A percentile compares a stretch with the other conserved stretches of the same genome.
Conservation (phyloP, 2,797 vertebrate genomes). For the Agapornis canus region DNA sequence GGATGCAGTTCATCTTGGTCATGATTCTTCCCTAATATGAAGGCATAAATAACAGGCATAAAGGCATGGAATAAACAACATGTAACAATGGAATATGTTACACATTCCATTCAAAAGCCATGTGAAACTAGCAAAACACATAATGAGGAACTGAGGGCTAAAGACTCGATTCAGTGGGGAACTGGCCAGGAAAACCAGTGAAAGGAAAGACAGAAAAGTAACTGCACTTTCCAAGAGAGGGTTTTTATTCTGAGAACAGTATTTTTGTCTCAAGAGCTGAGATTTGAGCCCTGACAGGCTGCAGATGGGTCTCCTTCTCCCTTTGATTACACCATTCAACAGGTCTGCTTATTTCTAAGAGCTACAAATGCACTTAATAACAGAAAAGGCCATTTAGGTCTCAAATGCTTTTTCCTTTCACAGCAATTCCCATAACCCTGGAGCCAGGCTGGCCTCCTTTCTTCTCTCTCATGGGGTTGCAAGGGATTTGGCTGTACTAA, state of each 20-base stretch:
- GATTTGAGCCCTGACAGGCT: not conserved
- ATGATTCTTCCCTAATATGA: not conserved
- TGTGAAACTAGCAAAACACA: not conserved
- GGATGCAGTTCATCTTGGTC: slow-evolving; percentile 50
- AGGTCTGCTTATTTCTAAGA: not conserved
- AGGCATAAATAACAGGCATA: not conserved
- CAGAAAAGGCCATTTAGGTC: not conserved
- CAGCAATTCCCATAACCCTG: not conserved
- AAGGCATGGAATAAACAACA: not conserved
- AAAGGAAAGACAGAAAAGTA: not conserved
- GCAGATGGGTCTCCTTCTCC: not conserved
- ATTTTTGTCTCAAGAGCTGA: not conserved
- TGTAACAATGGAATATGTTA: not conserved
- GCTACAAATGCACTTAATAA: not conserved
- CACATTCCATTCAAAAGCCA: not conserved
- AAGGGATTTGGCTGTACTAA: not conserved
- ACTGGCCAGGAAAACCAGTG: not conserved
- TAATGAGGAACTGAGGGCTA: rapidly evolving
- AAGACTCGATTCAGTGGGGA: not conserved
- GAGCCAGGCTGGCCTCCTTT: not conserved
- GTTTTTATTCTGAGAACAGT: not conserved
- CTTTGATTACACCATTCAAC: not conserved
- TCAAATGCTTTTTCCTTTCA: not conserved
- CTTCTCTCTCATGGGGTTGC: not conserved
- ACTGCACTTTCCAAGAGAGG: not conserved